phyloP scores from a whole-genome alignment of 2,113 vertebrate genomes.

The Gymnorhina tibicen region DNA sequence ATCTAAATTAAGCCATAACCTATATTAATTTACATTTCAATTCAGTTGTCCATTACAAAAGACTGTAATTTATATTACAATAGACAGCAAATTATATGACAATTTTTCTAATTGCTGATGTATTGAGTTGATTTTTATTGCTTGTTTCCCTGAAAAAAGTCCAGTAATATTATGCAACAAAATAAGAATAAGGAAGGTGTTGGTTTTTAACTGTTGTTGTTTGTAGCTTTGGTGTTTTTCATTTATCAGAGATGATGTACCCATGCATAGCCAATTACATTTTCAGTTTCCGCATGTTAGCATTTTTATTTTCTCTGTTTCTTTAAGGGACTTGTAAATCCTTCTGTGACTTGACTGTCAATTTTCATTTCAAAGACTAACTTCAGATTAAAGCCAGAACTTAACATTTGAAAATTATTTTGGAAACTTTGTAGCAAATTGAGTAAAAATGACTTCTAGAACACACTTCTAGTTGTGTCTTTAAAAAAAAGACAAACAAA shows the following conservation, averaged over 20 bases:
- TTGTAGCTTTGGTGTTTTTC: not conserved
- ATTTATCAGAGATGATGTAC: not conserved
- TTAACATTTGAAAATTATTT: not conserved
- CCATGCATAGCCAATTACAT: not conserved
- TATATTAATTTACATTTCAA: not conserved
- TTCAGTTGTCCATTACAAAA: not conserved
- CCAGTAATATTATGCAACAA: not conserved
- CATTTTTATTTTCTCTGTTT: not conserved
- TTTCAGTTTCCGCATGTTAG: not conserved
- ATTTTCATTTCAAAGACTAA: not conserved
- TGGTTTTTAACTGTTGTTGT: not conserved
- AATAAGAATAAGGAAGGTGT: not conserved
- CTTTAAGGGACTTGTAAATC: not conserved
- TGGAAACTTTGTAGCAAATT: not conserved
- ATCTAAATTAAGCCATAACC: not conserved
- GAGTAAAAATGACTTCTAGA: not conserved
- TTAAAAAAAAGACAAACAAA: not conserved
- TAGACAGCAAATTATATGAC: not conserved
- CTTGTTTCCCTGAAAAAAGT: not conserved
- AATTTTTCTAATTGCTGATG: not conserved
- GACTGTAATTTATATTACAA: not conserved
- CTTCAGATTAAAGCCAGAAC: not conserved
- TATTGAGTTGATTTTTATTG: not conserved
- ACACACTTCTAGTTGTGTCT: not conserved
- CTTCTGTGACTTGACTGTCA: not conserved